These are phyloP conservation scores for Meloidogyne exigua DNA, from an alignment of 1,140 invertebrate species.

Conservation along the genomic window DNA sequence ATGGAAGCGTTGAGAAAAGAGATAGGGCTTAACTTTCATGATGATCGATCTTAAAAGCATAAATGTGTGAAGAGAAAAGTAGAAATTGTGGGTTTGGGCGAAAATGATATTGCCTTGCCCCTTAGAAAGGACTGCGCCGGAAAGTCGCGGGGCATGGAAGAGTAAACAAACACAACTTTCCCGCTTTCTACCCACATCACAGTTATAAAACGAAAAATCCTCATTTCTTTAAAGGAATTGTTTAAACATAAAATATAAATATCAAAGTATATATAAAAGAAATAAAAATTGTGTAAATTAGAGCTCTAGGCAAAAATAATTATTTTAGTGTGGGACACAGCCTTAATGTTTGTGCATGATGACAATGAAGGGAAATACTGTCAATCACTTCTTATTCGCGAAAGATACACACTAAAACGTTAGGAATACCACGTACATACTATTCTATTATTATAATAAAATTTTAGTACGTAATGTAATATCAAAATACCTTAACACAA, in stretches of 20 bases:
- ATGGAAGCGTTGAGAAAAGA: neutral
- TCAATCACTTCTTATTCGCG: slow-evolving; percentile 1
- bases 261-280: neutral
- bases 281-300: slow-evolving; percentile 1
- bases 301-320: neutral
- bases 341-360: neutral
- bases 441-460: neutral
- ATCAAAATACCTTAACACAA: neutral
- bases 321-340: neutral
- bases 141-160: neutral
- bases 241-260: neutral
- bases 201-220: neutral
- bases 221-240: slow-evolving; percentile 1
- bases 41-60: slow-evolving; percentile 1
- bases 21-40: neutral
- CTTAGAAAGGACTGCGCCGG: neutral
- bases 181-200: neutral
- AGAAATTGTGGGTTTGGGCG: neutral
- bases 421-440: neutral
- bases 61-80: slow-evolving; percentile 4
- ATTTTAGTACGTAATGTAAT: neutral
- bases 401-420: neutral
- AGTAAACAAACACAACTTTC: neutral
- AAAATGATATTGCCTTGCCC: neutral
- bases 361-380: neutral